phyloP scores from a whole-genome alignment of 1,140 invertebrate genomes.

The Lepidostoma basale region DNA sequence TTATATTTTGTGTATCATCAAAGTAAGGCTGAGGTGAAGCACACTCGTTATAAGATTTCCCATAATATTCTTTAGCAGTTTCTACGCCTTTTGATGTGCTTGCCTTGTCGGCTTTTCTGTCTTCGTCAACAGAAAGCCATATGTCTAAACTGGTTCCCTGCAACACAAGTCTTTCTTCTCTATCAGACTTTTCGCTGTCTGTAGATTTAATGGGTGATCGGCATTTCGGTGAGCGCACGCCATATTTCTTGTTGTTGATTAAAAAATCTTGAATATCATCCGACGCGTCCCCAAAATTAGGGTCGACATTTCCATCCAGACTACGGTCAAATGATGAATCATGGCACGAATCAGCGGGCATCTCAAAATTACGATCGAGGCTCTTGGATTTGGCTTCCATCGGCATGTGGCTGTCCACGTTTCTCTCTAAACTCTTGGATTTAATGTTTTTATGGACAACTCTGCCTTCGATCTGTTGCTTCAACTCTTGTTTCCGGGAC shows the following conservation, averaged over 20 bases:
- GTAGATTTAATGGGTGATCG: conserved; percentile 44
- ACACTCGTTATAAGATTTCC: conserved; percentile 39
- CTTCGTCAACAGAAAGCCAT: conserved; percentile 53
- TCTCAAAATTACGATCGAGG: conserved; percentile 62
- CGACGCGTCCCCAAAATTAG: conserved; percentile 49
- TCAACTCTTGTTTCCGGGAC: conserved; percentile 65
- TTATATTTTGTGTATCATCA: conserved; percentile 64
- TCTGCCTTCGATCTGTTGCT: conserved; percentile 66
- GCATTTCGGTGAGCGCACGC: conserved; percentile 41
- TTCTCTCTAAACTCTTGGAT: conserved; percentile 64
- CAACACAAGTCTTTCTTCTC: conserved; percentile 51
- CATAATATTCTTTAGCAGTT: conserved; percentile 25
- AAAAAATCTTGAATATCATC: conserved; percentile 42
- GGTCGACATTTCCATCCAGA: conserved; percentile 59
- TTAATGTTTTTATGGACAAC: conserved; percentile 65
- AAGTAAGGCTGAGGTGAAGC: conserved; percentile 35
- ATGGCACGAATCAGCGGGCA: conserved; percentile 48
- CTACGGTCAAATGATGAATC: conserved; percentile 53
- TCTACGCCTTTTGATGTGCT: conserved; percentile 10
- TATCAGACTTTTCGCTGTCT: conserved; percentile 45
- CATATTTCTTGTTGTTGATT: conserved; percentile 44
- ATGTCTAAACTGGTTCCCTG: conserved; percentile 57
- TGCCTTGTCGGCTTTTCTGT: conserved; percentile 41
- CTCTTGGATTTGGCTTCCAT: conserved; percentile 67
- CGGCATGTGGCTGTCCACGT: conserved; percentile 56